Percentiles rank a stretch among this genome's conserved stretches.
phyloP scores from a whole-genome alignment of 2,888 invertebrate species.

The Pomacea canaliculata region DNA sequence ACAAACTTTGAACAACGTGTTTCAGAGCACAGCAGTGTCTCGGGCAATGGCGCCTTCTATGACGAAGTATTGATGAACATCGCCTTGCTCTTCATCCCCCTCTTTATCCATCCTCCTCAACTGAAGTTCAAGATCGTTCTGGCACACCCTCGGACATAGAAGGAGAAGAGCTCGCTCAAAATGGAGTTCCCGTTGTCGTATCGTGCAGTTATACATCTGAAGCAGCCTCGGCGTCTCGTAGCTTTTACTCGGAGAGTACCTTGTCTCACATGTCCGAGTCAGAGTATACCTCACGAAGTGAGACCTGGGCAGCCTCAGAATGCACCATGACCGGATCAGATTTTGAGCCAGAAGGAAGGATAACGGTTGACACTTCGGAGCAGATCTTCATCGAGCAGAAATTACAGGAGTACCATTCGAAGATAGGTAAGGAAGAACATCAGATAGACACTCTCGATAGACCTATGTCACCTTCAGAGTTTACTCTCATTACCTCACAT shows the following conservation, averaged over 20 bases:
- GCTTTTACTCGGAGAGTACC: constrained; percentile 32
- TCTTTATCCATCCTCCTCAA: constrained; percentile 42
- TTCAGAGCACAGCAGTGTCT: constrained; percentile 14
- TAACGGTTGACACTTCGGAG: constrained; percentile 60
- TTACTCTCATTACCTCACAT: constrained; percentile 58
- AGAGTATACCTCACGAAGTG: constrained; percentile 34
- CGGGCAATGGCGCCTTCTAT: constrained; percentile 11
- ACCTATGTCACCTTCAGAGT: constrained; percentile 67
- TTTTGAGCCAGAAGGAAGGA: constrained; percentile 52
- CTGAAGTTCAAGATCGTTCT: constrained; percentile 45
- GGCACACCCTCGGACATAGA: constrained; percentile 45
- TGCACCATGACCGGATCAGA: constrained; percentile 36
- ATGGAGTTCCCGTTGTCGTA: constrained; percentile 6
- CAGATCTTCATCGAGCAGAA: constrained; percentile 64
- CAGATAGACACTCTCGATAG: constrained; percentile 41
- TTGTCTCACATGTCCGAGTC: constrained; percentile 51
- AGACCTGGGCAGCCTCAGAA: constrained; percentile 36
- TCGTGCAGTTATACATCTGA: constrained; percentile 22
- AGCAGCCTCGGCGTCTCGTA: constrained; percentile 8
- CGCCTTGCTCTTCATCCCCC: constrained; percentile 33
- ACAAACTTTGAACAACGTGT: not conserved
- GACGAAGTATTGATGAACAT: constrained; percentile 26
- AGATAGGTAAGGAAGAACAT: constrained; percentile 11
- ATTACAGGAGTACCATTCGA: constrained; percentile 11
- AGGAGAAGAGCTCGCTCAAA: constrained; percentile 26